Conservation (phyloP, 2,113 vertebrate species). For the Elephas maximus region DNA sequence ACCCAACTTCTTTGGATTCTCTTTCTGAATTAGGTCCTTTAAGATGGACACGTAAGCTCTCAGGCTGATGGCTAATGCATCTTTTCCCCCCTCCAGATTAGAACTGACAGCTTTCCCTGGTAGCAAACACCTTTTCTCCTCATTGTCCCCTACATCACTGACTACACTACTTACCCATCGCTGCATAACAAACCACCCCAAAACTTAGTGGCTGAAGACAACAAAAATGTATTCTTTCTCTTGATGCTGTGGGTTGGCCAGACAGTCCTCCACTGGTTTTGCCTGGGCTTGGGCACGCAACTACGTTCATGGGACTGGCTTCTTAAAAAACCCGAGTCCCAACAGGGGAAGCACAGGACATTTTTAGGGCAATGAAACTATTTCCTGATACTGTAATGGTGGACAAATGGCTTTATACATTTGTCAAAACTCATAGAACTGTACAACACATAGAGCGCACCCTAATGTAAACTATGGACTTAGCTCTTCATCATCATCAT, state of each 20-base stretch:
- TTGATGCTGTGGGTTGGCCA: background rate
- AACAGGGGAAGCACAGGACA: background rate
- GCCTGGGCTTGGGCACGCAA: rapidly evolving
- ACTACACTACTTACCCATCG: background rate
- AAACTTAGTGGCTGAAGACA: background rate
- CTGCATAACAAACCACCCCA: background rate
- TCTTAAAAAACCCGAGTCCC: background rate
- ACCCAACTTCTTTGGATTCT: background rate
- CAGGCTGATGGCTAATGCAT: background rate
- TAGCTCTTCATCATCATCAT: background rate
- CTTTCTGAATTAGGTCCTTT: background rate
- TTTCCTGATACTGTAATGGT: background rate
- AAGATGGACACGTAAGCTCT: background rate
- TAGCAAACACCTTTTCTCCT: background rate
- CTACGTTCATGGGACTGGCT: background rate
- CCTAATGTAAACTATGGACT: background rate
- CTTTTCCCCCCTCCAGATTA: background rate
- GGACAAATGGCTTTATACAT: background rate
- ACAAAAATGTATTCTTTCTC: background rate
- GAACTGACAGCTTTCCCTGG: background rate
- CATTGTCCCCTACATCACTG: rapidly evolving
- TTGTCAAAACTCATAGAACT: background rate
- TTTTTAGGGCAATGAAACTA: background rate
- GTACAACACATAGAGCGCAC: background rate
- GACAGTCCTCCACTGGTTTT: background rate